phyloP scores from a whole-genome alignment of 2,888 invertebrate genomes.

The Apodemia mormo region DNA sequence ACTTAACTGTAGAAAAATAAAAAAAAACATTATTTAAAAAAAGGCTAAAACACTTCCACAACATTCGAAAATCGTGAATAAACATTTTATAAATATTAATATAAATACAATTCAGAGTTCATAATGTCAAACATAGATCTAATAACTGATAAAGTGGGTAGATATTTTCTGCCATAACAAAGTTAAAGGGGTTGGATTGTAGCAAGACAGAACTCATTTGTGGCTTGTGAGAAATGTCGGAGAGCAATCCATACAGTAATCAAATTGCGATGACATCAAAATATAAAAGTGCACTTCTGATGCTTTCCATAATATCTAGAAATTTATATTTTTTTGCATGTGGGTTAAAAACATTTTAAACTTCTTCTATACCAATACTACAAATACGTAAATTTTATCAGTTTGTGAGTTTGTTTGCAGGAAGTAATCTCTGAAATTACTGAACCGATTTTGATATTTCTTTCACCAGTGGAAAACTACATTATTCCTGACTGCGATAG shows the following conservation, averaged over 20 bases:
- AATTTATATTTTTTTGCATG: neutral
- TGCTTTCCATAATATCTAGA: conserved; percentile 30
- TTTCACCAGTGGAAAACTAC: too few species aligned
- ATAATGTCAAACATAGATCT: conserved; percentile 5
- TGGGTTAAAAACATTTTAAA: neutral
- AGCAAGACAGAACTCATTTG: conserved; percentile 47
- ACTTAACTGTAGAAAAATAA: too few species aligned
- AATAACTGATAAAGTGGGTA: conserved; percentile 13
- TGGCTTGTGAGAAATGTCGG: conserved; percentile 40
- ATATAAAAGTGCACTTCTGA: conserved; percentile 46
- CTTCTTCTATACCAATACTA: too few species aligned
- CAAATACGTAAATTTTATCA: too few species aligned
- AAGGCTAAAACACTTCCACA: too few species aligned
- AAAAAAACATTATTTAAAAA: too few species aligned
- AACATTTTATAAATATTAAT: neutral
- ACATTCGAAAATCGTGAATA: too few species aligned
- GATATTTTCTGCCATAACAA: conserved; percentile 6
- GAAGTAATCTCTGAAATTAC: too few species aligned
- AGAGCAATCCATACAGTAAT: conserved; percentile 48
- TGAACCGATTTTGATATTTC: too few species aligned
- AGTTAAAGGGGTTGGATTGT: conserved; percentile 37
- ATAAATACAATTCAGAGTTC: conserved; percentile 1
- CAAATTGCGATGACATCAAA: conserved; percentile 47
- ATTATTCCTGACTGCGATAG: too few species aligned
- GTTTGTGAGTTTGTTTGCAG: too few species aligned